Evolutionary conservation across 2,797 vertebrate genomes (phyloP), one percentile per base, ranked within the genome.

Genomic region (Cossypha dichroa): DNA sequence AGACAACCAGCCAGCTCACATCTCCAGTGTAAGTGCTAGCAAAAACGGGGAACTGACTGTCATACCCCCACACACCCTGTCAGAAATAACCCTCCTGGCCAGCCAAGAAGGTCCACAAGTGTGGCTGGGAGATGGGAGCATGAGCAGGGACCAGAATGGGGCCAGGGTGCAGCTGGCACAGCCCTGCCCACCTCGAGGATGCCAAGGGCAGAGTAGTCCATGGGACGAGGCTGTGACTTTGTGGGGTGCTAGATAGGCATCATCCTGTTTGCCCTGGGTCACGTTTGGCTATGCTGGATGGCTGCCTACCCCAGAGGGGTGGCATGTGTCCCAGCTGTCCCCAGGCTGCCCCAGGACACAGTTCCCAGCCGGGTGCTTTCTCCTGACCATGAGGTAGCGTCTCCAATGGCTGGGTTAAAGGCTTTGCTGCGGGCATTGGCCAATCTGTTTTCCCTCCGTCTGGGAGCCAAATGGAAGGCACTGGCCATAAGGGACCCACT

Each of bases 371-470:
- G 31, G 14, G 63, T 34, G 52, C 78, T 56, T 45, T 19, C 78
- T 60, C 72, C 83, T 90, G 85, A 40, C 29, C 11, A 46, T 96
- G 93, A 96, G 93, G 93, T 79, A 95, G 94, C 0, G 93, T 97
- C 96, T 97, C 93, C 80, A 10, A 29, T 0, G 13, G 80, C 93
- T 97, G 93, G 94, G 95, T 93, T 84, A 96, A 95, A 97, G 96
- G 94, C 85, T 94, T 81, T 0, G 1, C 69, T 72, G 19, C 0
- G 0, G 92, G 63, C 78, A 94, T 97, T 91, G 74, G 93, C 83
- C 96, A 96, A 88, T 90, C 85, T 86, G 59, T 90, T 96, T 94
- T 75, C 70, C 66, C 70, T 59, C 66, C 0, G 5, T 86, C 82
- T 73, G 73, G 2, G 22, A 95, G 95, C 86, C 89, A 93, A 89